Base-by-base conservation (phyloP, 2,113 vertebrate genomes). In the Chinchilla lanigera region DNA sequence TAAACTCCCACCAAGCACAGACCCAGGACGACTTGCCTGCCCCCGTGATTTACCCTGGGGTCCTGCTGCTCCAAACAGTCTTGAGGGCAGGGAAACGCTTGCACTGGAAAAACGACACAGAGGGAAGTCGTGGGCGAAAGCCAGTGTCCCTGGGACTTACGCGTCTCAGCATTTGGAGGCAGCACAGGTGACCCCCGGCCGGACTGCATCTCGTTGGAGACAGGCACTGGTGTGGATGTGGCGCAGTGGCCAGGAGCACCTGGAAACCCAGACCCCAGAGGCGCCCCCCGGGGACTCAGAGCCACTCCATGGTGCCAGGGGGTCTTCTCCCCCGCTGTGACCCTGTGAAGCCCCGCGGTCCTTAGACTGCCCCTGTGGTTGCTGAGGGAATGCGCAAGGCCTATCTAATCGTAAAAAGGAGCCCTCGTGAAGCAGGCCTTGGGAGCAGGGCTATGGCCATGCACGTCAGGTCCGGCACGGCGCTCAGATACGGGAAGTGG, bases 101-200 rank as follows among this genome's bases (percentile, higher is more conserved):
- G 35, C 20, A 16, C 44, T 5, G 3, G 30, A 94, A 65, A 20
- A 89, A 1, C 0, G 7, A 81, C 33, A 33, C 44, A 47, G 20
- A 38, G 0, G 65, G 9, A 1, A 75, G 6, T 67, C 28, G 33
- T 41, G 14, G 69, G 44, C 44, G 30, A 63, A 41, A 30, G 38
- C 20, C 47, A 16, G 20, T 17, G 10, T 44, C 60, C 54, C 41
- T 22, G 28, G 16, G 2, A 67, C 8, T 52, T 89, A 38, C 35
- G 41, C 5, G 10, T 5, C 26, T 26, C 19, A 38, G 44, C 5
- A 19, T 61, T 33, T 50, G 35, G 7, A 82, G 7, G 33, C 8
- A 35, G 35, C 17, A 2, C 35, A 2, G 35, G 2, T 0, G 17
- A 20, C 67, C 7, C 35, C 7, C 35, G 17, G 16, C n/a, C 3